Evolutionary conservation across 2,888 invertebrate species (phyloP), one percentile per base, ranked within the genome.

Genomic region (Pheosia gnoma): DNA sequence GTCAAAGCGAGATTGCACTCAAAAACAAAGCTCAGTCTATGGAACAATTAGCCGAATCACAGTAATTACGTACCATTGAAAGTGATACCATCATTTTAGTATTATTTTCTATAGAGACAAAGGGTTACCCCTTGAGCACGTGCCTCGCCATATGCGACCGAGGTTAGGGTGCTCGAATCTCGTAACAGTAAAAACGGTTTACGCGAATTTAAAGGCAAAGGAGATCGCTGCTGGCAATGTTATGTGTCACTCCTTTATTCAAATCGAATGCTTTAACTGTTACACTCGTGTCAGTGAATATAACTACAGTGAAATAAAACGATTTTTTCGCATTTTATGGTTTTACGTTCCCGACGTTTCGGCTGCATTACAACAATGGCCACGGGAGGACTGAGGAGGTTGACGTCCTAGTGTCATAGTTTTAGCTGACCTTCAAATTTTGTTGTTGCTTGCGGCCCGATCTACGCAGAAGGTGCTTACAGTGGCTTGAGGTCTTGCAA

Each of bases 11-110:
- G 81, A 82, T 79, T 80, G 82, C 83, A 83, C 82, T 85, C 78
- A 75, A 72, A 87, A 87, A 89, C 89, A 90, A 90, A 90, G 74
- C 77, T 75, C 80, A 84, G 82, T 75, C 82, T 84, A 80, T 77
- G 80, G 78, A 86, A 89, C 90, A 92, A 93, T 93, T 93, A 93
- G 87, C 83, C 75, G 86, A 86, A 91, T 91, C 86, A 88, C 84
- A 85, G 88, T 92, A 91, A 91, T 93, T 90, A 87, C 85, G 83
- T 80, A 72, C 77, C 82, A 88, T 88, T 91, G 91, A 87, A 92
- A 92, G 81, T 82, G 91, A 93, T 93, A 91, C 86, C 84, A 86
- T 89, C 90, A 84, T 87, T 88, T 78, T 79, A 81, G 81, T 65
- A 85, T 86, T 82, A 74, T 84, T 78, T 75, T 77, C 78, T 76